phyloP scores from a whole-genome alignment of 1,140 invertebrate species.

The Whitmania pigra region DNA sequence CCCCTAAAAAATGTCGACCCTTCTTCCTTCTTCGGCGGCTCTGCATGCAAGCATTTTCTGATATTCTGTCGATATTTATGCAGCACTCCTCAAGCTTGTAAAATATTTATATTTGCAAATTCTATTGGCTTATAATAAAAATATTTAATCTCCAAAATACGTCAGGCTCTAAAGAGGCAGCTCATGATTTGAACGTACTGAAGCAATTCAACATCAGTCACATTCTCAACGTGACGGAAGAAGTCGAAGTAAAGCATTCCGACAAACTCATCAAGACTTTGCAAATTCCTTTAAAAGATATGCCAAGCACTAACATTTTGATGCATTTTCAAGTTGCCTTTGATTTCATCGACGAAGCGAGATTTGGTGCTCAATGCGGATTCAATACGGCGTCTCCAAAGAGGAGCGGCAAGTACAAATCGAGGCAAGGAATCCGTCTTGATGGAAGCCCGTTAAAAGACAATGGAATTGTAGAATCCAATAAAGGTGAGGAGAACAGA shows the following conservation, averaged over 20 bases:
- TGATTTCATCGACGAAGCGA: slow-evolving; percentile 13
- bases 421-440: too few relatives aligned
- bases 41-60: too few relatives aligned
- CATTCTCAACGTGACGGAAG: slow-evolving; percentile 22
- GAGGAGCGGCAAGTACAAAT: too few relatives aligned
- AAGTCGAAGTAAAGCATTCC: slow-evolving; percentile 16
- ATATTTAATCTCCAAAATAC: slow-evolving; percentile 9
- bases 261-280: slow-evolving; percentile 12
- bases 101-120: neutral
- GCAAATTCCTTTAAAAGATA: slow-evolving; percentile 17
- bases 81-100: too few relatives aligned
- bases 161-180: slow-evolving; percentile 21
- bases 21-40: too few relatives aligned
- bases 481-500: too few relatives aligned
- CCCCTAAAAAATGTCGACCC: too few relatives aligned
- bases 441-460: too few relatives aligned
- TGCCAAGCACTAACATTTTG: slow-evolving; percentile 7
- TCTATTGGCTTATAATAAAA: neutral
- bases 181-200: slow-evolving; percentile 16
- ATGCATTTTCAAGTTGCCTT: slow-evolving; percentile 18
- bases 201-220: slow-evolving; percentile 22
- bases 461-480: too few relatives aligned
- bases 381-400: neutral
- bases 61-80: too few relatives aligned
- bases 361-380: neutral